These are phyloP conservation scores for Bungarus multicinctus DNA, from an alignment of 2,113 vertebrate genomes.

Conservation along the genomic window DNA sequence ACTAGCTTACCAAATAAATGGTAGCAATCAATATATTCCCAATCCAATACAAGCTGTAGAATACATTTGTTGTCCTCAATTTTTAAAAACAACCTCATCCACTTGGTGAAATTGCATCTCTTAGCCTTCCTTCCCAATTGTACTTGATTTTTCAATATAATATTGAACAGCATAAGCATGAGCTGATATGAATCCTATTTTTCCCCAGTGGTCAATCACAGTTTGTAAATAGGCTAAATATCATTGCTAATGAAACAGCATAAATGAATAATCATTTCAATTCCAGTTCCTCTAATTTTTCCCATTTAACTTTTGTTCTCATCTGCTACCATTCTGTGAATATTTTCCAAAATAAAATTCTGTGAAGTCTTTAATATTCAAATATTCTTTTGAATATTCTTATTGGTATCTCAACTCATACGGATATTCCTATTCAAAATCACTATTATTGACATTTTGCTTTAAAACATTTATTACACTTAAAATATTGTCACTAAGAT, in stretches of 20 bases:
- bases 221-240: background rate
- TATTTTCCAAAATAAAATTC: background rate
- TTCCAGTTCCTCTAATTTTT: background rate
- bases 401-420: background rate
- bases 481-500: conserved; percentile 34
- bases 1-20: background rate
- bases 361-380: background rate
- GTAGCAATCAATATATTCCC: background rate
- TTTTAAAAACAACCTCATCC: background rate
- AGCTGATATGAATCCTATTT: background rate
- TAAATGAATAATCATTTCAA: background rate
- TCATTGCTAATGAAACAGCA: background rate
- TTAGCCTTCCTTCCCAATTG: background rate
- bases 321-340: background rate
- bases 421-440: background rate
- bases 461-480: background rate
- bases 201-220: background rate
- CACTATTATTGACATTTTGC: background rate
- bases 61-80: background rate
- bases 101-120: background rate
- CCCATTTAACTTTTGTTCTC: background rate
- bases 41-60: background rate
- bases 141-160: background rate
- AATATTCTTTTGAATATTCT: background rate
- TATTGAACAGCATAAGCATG: background rate